phyloP scores from a whole-genome alignment of 2,113 vertebrate species.

The Aegotheles bennettii region DNA sequence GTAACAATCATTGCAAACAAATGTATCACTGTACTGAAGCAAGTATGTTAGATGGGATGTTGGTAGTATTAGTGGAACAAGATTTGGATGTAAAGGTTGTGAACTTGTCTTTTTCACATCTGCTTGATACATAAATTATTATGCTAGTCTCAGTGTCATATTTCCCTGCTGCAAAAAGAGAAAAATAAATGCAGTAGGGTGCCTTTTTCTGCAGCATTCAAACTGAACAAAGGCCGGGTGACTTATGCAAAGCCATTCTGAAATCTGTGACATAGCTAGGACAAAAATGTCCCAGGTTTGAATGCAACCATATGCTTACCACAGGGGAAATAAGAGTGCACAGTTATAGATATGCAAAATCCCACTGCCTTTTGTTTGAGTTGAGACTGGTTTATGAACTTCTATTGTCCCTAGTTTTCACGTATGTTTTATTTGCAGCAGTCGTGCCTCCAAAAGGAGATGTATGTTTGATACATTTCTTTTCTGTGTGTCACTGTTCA shows the following conservation, averaged over 20 bases:
- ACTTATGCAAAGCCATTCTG: constrained; percentile 22
- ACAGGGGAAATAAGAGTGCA: neutral
- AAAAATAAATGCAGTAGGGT: neutral
- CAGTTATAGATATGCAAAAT: neutral
- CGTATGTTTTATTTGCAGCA: neutral
- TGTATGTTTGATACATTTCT: neutral
- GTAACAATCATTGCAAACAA: constrained; percentile 64
- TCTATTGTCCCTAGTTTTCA: neutral
- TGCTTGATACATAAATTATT: constrained; percentile 59
- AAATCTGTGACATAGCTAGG: constrained; percentile 30
- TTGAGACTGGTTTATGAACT: neutral
- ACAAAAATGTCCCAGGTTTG: neutral
- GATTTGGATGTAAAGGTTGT: neutral
- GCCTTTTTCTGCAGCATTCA: neutral
- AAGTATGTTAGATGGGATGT: neutral
- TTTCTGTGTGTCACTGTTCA: fast-evolving
- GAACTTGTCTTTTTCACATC: constrained; percentile 51
- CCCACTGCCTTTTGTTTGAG: neutral
- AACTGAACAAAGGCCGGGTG: constrained; percentile 34
- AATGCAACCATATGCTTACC: constrained; percentile 9
- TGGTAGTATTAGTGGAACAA: neutral
- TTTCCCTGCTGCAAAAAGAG: constrained; percentile 35
- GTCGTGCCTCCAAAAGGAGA: neutral
- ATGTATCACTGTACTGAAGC: constrained; percentile 34
- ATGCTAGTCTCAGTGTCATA: neutral